Evolutionary conservation across 2,888 invertebrate species (phyloP), one percentile per base, ranked within the genome.

Genomic region (Mantis religiosa): DNA sequence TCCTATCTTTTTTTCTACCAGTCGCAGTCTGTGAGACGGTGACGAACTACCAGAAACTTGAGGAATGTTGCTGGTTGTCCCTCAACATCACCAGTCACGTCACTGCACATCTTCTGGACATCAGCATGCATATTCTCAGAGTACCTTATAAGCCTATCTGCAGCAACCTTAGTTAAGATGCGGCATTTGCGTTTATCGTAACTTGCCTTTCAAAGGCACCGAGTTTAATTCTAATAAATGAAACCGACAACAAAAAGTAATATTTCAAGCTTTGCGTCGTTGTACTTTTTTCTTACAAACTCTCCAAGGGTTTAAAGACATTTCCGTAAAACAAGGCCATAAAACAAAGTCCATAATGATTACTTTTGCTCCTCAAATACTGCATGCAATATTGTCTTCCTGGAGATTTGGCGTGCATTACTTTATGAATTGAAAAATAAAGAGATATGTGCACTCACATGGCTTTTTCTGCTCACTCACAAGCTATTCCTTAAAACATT

Each of bases 31-130:
- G 6, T 14, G 28, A 81, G 20, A 28, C 20, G 47, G 85, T 85
- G 85, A 85, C 47, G 85, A 81, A 86, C 86, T 86, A 28, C 86
- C 86, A 28, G 86, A 71, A 81, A 14, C 81, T 28, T 4, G 71
- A 86, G 81, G 81, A 86, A 86, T 86, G 86, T 28, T 86, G 81
- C 28, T 86, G 27, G 7, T 71, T 85, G 85, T 85, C 85, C 86
- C 85, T 54, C 54, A 9, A 6, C 47, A 85, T 54, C 41, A 85
- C 85, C 27, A 71, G 54, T 71, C 85, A 54, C 28, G 86, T 85
- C 85, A 20, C 20, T 85, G 41, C n/a, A 34, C 25, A 20, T 54
- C 54, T 15, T 14, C 54, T n/a, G 15, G 54, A 85, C 85, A 54
- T 41, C 41, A 20, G 20, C 54, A 15, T 25, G 25, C 54, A 71